Percentiles rank a stretch among this genome's conserved stretches.
phyloP scores from a whole-genome alignment of 2,888 invertebrate species.

The Cantharis rustica region DNA sequence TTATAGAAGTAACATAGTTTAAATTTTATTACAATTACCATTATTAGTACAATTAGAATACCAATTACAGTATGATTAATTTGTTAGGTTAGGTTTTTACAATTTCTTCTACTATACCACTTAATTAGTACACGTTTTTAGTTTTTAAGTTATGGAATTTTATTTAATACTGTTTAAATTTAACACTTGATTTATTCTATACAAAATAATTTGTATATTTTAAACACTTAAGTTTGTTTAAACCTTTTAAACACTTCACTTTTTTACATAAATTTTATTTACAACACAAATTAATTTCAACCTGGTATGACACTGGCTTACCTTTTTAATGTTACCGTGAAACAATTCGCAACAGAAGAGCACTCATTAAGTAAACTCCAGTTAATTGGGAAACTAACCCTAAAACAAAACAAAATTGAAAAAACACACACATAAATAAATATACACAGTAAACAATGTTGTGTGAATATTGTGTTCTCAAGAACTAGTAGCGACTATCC shows the following conservation, averaged over 20 bases:
- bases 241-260: slow-evolving; percentile 3
- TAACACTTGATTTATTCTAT: background rate
- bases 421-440: background rate
- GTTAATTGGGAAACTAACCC: slow-evolving; percentile 21
- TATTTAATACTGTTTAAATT: background rate
- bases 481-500: slow-evolving; percentile 1
- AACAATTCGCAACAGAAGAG: slow-evolving; percentile 13
- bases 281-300: slow-evolving; percentile 14
- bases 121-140: background rate
- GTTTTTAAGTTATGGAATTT: background rate
- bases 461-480: slow-evolving; percentile 4
- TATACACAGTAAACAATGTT: background rate
- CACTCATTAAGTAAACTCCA: slow-evolving; percentile 21
- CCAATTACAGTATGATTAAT: slow-evolving; percentile 1
- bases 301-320: slow-evolving; percentile 17
- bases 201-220: background rate
- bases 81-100: background rate
- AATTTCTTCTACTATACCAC: background rate
- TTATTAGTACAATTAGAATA: background rate
- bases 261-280: slow-evolving; percentile 10
- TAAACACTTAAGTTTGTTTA: background rate
- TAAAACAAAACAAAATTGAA: slow-evolving; percentile 19
- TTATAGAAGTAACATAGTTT: slow-evolving; percentile 2
- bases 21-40: slow-evolving; percentile 1
- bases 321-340: slow-evolving; percentile 25